These are phyloP conservation scores for Nematolebias whitei DNA, from an alignment of 2,113 vertebrate genomes.

Conservation along the genomic window DNA sequence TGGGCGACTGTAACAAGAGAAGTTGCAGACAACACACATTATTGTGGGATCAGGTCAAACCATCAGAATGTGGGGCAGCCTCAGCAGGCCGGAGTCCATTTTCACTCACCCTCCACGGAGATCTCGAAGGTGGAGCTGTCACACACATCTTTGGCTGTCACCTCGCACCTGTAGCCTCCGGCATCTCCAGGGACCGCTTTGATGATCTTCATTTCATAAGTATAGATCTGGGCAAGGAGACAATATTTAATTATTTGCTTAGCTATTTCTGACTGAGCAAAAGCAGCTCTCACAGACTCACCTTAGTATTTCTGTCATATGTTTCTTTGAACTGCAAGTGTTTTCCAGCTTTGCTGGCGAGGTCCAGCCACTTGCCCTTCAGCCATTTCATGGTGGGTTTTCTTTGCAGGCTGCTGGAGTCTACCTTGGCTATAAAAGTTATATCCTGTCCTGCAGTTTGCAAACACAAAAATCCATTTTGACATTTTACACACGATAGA, in stretches of 20 bases:
- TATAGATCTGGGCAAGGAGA: conserved; percentile 80
- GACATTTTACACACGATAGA: neutral
- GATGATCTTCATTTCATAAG: conserved; percentile 83
- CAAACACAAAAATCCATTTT: conserved; percentile 19
- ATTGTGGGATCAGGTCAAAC: conserved; percentile 39
- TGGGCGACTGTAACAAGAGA: conserved; percentile 73
- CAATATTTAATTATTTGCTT: neutral
- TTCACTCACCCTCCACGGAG: conserved; percentile 82
- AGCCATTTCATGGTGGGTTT: conserved; percentile 88
- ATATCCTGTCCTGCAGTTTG: conserved; percentile 76
- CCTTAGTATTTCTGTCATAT: conserved; percentile 86
- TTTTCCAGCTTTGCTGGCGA: conserved; percentile 87
- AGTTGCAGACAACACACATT: conserved; percentile 47
- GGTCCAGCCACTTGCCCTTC: conserved; percentile 92
- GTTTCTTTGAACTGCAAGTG: conserved; percentile 87
- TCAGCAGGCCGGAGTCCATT: conserved; percentile 1
- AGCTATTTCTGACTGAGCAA: neutral
- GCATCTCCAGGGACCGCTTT: conserved; percentile 82
- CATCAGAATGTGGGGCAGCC: conserved; percentile 30
- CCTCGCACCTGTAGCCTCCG: conserved; percentile 88
- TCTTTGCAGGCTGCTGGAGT: conserved; percentile 77
- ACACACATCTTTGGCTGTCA: conserved; percentile 86
- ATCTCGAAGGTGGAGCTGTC: conserved; percentile 88
- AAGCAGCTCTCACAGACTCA: conserved; percentile 17
- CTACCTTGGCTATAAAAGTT: conserved; percentile 77